Percentiles rank a stretch among this genome's conserved stretches.
These are phyloP conservation scores for Camponotus pennsylvanicus DNA, from an alignment of 1,140 invertebrate genomes.

Conservation along the genomic window DNA sequence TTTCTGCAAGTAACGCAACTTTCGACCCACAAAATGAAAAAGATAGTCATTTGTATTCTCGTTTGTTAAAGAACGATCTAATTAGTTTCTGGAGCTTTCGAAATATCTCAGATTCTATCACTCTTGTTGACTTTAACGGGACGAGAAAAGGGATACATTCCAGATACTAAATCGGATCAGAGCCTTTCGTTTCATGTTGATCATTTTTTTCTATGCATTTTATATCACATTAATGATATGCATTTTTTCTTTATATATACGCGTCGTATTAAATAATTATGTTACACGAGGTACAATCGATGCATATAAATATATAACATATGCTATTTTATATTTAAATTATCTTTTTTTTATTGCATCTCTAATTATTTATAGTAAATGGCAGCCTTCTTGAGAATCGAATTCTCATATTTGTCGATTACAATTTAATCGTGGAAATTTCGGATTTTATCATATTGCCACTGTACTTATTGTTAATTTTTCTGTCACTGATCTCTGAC, in stretches of 20 bases:
- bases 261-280: not conserved
- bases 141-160: not conserved
- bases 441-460: conserved; percentile 10
- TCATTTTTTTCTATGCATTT: too few species aligned
- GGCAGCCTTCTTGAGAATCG: not conserved
- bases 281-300: not conserved
- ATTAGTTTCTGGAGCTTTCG: conserved; percentile 22
- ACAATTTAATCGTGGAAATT: conserved; percentile 26
- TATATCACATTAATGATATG: too few species aligned
- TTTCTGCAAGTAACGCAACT: conserved; percentile 48
- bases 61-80: conserved; percentile 40
- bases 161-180: not conserved
- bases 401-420: conserved; percentile 10
- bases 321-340: conserved; percentile 35
- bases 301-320: not conserved
- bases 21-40: conserved; percentile 8
- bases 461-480: not conserved
- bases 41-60: conserved; percentile 21
- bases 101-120: not conserved
- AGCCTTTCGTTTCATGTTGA: too few species aligned
- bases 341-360: conserved; percentile 9
- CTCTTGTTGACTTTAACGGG: not conserved
- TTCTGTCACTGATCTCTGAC: not conserved
- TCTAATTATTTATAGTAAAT: not conserved
- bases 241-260: not conserved